Percentiles rank a stretch among this genome's conserved stretches.
These are phyloP conservation scores for Scomber colias DNA, from an alignment of 2,113 vertebrate genomes.

Conservation along the genomic window DNA sequence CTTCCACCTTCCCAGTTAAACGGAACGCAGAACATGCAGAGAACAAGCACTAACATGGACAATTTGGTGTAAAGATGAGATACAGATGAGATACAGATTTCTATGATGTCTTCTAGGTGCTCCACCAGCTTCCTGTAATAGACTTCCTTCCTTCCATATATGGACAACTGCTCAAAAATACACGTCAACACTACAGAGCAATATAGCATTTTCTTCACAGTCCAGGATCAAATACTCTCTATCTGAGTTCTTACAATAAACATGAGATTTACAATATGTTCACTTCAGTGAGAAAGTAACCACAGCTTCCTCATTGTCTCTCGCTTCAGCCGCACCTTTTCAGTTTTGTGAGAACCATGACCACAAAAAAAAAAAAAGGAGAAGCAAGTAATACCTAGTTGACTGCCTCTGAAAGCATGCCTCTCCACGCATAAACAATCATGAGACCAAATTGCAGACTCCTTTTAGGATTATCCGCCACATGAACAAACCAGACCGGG, in stretches of 20 bases:
- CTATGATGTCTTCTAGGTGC: not conserved
- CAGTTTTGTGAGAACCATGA: slow-evolving; percentile 5
- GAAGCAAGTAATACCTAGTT: slow-evolving; percentile 29
- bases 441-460: slow-evolving; percentile 24
- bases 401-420: not conserved
- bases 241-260: slow-evolving; percentile 14
- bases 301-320: slow-evolving; percentile 44
- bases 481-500: not conserved
- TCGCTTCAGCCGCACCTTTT: not conserved
- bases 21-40: too few species aligned
- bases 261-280: not conserved
- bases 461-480: not conserved
- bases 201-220: not conserved
- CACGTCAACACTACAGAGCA: not conserved
- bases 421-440: not conserved
- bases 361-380: slow-evolving; percentile 1
- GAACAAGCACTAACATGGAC: too few species aligned
- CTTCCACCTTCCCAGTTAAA: too few species aligned
- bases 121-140: slow-evolving; percentile 4
- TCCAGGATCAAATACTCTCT: not conserved
- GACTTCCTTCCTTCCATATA: not conserved
- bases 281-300: slow-evolving; percentile 9
- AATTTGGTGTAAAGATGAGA: too few species aligned
- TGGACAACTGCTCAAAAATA: not conserved
- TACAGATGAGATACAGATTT: too few species aligned